Evolutionary conservation across 2,888 invertebrate genomes (phyloP).

Genomic region (Nephrotoma flavescens): DNA sequence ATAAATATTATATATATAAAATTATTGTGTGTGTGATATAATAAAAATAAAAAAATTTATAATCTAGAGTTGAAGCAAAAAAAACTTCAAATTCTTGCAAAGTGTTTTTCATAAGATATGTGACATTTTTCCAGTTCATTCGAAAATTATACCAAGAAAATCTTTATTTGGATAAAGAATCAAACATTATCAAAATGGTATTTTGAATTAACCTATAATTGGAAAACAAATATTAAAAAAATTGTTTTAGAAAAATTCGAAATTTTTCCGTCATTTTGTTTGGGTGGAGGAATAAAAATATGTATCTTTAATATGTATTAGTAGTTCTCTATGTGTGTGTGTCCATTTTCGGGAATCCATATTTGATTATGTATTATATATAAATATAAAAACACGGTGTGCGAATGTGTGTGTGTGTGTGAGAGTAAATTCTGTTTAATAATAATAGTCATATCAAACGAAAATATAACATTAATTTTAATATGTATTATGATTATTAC

Average conservation of each 20-base stretch:
- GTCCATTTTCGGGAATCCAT: background rate
- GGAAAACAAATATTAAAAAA: background rate
- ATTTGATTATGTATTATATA: background rate
- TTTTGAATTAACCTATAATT: background rate
- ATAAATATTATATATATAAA: background rate
- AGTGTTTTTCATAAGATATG: background rate
- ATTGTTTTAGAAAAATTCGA: background rate
- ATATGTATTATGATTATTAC: background rate
- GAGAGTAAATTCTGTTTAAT: background rate
- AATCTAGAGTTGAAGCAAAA: background rate
- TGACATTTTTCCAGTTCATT: background rate
- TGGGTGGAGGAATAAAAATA: background rate
- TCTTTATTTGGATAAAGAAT: background rate
- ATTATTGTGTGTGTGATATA: background rate
- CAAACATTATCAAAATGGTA: background rate
- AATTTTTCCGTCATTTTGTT: background rate
- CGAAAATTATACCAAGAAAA: background rate
- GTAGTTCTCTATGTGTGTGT: background rate
- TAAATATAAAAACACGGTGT: background rate
- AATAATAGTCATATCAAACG: background rate
- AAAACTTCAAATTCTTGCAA: background rate
- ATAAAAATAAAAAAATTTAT: background rate
- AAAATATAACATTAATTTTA: background rate
- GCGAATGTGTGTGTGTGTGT: background rate
- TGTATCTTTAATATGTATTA: background rate